phyloP scores from a whole-genome alignment of 2,113 vertebrate species.

The Dasypus novemcinctus region DNA sequence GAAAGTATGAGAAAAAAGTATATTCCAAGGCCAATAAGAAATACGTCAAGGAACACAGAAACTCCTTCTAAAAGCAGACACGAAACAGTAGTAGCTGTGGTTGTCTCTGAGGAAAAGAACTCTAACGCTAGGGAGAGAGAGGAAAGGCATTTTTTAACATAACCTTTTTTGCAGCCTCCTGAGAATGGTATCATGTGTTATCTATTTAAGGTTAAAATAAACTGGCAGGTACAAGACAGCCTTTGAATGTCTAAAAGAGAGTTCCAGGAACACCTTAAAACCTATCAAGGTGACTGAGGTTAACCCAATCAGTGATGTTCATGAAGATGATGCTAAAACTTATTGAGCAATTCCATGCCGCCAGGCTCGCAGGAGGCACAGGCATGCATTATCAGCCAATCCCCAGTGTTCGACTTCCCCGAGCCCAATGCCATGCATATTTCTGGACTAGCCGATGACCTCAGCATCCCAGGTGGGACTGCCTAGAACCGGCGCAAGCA shows the following conservation, averaged over 20 bases:
- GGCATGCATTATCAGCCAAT: neutral
- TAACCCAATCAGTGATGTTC: neutral
- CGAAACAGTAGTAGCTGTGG: neutral
- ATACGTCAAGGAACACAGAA: neutral
- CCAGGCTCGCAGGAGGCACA: neutral
- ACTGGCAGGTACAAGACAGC: neutral
- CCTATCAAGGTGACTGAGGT: neutral
- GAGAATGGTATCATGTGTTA: neutral
- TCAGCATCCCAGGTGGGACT: neutral
- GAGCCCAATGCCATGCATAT: neutral
- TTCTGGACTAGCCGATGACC: neutral
- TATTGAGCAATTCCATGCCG: neutral
- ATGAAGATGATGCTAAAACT: neutral
- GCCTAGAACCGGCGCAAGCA: neutral
- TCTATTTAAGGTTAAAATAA: neutral
- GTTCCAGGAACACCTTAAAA: neutral
- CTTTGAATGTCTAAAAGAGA: neutral
- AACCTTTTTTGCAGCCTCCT: conserved; percentile 1
- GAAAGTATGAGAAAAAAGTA: neutral
- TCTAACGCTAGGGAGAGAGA: neutral
- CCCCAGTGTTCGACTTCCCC: neutral
- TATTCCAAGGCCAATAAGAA: neutral
- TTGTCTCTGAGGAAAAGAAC: neutral
- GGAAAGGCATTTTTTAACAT: neutral
- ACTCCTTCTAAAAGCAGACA: neutral